A percentile compares a stretch with the other conserved stretches of the same genome.
Evolutionary conservation across 2,113 vertebrate species (phyloP).

Genomic region (Nibea coibor): DNA sequence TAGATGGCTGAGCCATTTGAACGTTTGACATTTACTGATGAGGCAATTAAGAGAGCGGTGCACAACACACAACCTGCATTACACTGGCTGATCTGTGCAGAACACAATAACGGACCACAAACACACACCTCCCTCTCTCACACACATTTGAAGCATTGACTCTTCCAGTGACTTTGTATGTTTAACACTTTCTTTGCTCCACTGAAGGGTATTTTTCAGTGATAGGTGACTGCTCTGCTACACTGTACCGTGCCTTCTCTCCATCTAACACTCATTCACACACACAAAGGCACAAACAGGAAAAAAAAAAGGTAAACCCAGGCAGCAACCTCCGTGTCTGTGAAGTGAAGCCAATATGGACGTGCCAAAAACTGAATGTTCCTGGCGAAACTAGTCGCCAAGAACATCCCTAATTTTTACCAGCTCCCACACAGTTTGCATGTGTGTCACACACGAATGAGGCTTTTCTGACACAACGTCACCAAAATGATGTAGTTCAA

Average conservation of each 20-base stretch:
- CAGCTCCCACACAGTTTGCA: too few relatives aligned
- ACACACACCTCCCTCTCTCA: not conserved
- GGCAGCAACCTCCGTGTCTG: too few relatives aligned
- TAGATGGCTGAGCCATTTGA: conserved; percentile 68
- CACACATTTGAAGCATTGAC: not conserved
- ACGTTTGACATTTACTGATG: conserved; percentile 83
- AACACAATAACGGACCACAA: conserved; percentile 4
- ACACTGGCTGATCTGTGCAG: conserved; percentile 22
- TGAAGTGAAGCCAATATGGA: too few relatives aligned
- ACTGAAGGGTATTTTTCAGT: not conserved
- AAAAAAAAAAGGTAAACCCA: not conserved
- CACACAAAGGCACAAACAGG: not conserved
- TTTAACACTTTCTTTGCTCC: conserved; percentile 3
- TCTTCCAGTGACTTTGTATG: not conserved
- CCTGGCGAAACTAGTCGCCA: too few relatives aligned
- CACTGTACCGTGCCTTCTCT: not conserved
- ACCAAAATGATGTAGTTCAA: too few relatives aligned
- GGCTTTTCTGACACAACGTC: too few relatives aligned
- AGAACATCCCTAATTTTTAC: too few relatives aligned
- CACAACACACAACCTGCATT: conserved; percentile 52
- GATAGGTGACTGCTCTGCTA: not conserved
- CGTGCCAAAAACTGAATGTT: too few relatives aligned
- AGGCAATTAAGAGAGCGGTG: conserved; percentile 77
- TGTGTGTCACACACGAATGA: too few relatives aligned
- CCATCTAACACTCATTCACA: not conserved